Conservation (phyloP, 1,140 invertebrate species). For the Agrypnia vestita region DNA sequence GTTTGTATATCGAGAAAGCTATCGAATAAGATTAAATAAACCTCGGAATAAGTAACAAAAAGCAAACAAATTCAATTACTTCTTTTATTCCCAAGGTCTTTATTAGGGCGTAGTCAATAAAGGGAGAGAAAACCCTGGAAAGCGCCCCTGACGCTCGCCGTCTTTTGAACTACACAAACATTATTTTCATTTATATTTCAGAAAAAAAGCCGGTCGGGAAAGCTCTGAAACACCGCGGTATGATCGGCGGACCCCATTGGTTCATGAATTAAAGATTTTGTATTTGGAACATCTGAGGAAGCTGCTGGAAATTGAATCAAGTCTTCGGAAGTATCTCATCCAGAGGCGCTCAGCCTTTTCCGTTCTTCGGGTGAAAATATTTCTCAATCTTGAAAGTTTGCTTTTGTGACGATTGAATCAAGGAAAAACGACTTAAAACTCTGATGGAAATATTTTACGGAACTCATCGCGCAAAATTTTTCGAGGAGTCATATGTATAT, state of each 20-base stretch:
- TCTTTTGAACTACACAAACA: slow-evolving; percentile 58
- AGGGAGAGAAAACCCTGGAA: slow-evolving; percentile 9
- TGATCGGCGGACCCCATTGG: slow-evolving; percentile 52
- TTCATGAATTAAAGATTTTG: slow-evolving; percentile 60
- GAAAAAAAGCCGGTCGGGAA: slow-evolving; percentile 38
- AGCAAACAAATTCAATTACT: slow-evolving; percentile 9
- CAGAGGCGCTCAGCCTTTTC: too few species aligned
- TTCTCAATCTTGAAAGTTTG: too few species aligned
- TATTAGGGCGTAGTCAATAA: slow-evolving; percentile 39
- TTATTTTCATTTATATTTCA: slow-evolving; percentile 59
- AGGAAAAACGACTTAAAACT: too few species aligned
- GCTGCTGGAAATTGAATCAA: slow-evolving; percentile 58
- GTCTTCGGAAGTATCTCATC: slow-evolving; percentile 47
- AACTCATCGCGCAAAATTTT: too few species aligned
- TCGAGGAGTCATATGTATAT: too few species aligned
- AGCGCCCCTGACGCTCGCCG: not conserved
- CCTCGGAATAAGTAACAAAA: slow-evolving; percentile 25
- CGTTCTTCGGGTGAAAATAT: too few species aligned
- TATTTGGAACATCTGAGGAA: slow-evolving; percentile 55
- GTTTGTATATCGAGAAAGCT: slow-evolving; percentile 9
- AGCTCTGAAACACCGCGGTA: slow-evolving; percentile 17
- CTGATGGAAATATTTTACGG: too few species aligned
- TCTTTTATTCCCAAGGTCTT: slow-evolving; percentile 13
- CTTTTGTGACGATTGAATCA: too few species aligned
- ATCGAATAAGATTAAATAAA: slow-evolving; percentile 34